Evolutionary conservation across 2,888 invertebrate genomes (phyloP).

Genomic region (Eurytoma californica): DNA sequence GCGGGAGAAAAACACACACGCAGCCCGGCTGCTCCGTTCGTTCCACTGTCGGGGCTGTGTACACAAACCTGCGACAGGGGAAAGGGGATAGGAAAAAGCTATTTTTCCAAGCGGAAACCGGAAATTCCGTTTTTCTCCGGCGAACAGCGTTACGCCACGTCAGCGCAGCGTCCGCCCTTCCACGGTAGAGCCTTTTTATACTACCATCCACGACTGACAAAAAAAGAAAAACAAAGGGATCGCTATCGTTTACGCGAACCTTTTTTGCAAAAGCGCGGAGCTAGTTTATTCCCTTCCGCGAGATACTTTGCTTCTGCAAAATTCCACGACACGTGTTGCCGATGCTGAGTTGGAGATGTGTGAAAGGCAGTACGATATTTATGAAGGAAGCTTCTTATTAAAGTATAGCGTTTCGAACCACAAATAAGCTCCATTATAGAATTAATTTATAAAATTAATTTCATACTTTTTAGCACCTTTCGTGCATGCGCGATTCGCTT

Average conservation of each 20-base stretch:
- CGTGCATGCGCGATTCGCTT: conserved; percentile 42
- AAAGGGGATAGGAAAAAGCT: conserved; percentile 58
- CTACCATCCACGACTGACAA: conserved; percentile 5
- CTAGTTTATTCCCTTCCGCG: not conserved
- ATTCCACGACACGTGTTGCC: no score
- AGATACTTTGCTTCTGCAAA: no score
- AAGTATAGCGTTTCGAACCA: conserved; percentile 18
- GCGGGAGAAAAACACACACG: conserved; percentile 48
- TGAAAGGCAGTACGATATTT: not conserved
- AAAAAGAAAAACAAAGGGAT: conserved; percentile 9
- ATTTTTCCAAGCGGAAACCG: conserved; percentile 70
- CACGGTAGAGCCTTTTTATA: conserved; percentile 25
- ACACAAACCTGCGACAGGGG: conserved; percentile 5
- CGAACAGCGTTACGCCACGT: conserved; percentile 69
- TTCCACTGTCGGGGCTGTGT: conserved; percentile 32
- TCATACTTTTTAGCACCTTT: conserved; percentile 51
- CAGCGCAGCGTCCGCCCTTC: conserved; percentile 61
- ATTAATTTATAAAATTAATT: conserved; percentile 48
- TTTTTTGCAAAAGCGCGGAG: not conserved
- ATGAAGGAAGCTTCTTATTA: not conserved
- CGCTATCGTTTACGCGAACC: not conserved
- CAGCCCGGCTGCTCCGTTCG: conserved; percentile 35
- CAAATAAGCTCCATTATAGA: conserved; percentile 20
- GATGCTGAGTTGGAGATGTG: no score
- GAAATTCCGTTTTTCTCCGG: conserved; percentile 59